Base-by-base conservation (phyloP, 64 coral and sea anemone species). In the Catalaphyllia jardinei region DNA sequence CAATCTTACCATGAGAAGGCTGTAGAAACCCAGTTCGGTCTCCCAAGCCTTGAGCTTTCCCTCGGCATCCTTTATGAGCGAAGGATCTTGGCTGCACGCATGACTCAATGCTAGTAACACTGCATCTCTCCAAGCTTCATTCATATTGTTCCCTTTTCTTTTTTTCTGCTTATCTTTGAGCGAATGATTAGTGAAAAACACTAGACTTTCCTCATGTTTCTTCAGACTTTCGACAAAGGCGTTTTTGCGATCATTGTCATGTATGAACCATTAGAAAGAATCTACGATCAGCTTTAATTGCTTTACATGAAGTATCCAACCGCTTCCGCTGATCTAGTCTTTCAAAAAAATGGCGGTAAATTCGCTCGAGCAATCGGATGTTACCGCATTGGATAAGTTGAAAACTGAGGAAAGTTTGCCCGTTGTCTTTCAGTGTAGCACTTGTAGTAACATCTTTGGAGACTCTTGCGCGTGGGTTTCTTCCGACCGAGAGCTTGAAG, bases 21-120 rank as follows among this genome's bases (percentile, higher is more conserved):
- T 79, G 74, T 99, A 95, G 79, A 93, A 99, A 0, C 97, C 97
- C 62, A 77, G 84, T 61, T 95, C 88, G 1, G 91, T 99, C 61
- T 99, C 93, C 93, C 93, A 99, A 0, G 42, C 51, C 29, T 99
- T 87, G 18, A 99, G 74, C 60, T 88, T 87, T 64, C 78, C 77
- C 54, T 99, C 97, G 52, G 97, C 97, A 15, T 91, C 82, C 72
- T 93, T 99, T 27, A 95, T 62, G 50, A 95, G 33, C 22, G 69
- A 72, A 39, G 88, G 94, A 51, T 93, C 73, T 77, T 99, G 97
- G 62, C 97, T 99, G 15, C 88, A 88, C 24, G 90, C 97, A 54
- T 91, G 91, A 8, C 61, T 81, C 39, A 96, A 57, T 4, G 90
- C 87, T 50, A 89, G 86, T 10, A 96, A 92, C 17, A 96, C 75